Evolutionary conservation across 2,888 invertebrate genomes (phyloP), one percentile per base, ranked within the genome.

Genomic region (Alviniconcha strummeri): DNA sequence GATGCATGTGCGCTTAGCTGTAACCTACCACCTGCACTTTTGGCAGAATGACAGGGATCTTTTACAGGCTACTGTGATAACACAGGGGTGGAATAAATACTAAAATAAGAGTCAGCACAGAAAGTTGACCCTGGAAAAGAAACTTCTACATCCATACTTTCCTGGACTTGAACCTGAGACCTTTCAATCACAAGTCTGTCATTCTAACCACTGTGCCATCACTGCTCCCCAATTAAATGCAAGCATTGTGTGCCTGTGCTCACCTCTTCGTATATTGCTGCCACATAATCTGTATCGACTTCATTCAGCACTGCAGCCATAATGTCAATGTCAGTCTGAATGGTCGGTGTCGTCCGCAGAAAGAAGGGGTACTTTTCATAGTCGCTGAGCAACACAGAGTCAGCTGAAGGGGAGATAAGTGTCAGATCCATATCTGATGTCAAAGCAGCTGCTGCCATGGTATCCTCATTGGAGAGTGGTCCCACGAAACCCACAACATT

Each of bases 381-480:
- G 76, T 88, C 80, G 69, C 87, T 88, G 7, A 91, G 88, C 56
- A 77, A 71, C 5, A 88, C 80, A 7, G 91, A 86, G 7, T 90
- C 90, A 7, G 91, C 91, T n/a, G 89, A 85, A 69, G 88, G 88
- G 8, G 88, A 89, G 56, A 94, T 91, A 89, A 95, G 94, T 1
- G 95, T 95, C 71, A 95, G 94, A 72, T 94, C 91, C 91, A 95
- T 95, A 71, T 95, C 92, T 52, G 94, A 90, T 72, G 95, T 91
- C 86, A 95, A 92, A 8, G 69, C 69, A 5, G 89, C 89, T 13
- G 89, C 86, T 0, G 85, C 85, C 71, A 88, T 80, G 8, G 90
- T 89, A 78, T 91, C 89, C 3, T 78, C 81, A 80, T 89, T 91
- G 54, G 81, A 86, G 54, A 90, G 89, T 13, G 92, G 90, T 8